Percentiles rank a stretch among this genome's conserved stretches.
Evolutionary conservation across 1,140 invertebrate genomes (phyloP).

Genomic region (Mycetomoellerius zeteki): DNA sequence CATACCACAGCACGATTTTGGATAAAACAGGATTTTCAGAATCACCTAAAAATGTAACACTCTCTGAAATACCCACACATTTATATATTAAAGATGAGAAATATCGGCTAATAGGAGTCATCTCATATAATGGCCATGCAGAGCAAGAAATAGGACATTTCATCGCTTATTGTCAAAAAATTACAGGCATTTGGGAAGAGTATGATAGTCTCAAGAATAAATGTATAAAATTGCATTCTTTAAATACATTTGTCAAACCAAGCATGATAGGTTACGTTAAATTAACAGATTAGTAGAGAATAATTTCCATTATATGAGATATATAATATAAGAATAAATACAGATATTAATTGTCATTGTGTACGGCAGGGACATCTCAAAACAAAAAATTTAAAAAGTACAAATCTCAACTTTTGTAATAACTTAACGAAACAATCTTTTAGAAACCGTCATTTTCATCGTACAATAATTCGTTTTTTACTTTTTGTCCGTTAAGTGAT

Average conservation of each 20-base stretch:
- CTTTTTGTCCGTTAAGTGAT: too few relatives aligned
- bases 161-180: background rate
- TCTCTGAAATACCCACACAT: background rate
- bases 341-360: too few relatives aligned
- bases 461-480: too few relatives aligned
- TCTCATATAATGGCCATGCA: background rate
- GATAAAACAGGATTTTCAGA: background rate
- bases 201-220: background rate
- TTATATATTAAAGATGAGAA: background rate
- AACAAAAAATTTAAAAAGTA: too few relatives aligned
- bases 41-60: background rate
- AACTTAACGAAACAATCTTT: too few relatives aligned
- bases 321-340: too few relatives aligned
- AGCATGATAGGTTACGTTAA: background rate
- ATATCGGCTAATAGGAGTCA: background rate
- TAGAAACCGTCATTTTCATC: too few relatives aligned
- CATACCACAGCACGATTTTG: background rate
- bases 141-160: background rate
- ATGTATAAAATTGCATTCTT: background rate
- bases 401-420: too few relatives aligned
- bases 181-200: background rate
- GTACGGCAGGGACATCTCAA: too few relatives aligned
- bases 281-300: background rate
- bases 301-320: too few relatives aligned
- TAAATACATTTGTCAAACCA: background rate